Percentiles rank a stretch among this genome's conserved stretches.
Evolutionary conservation across 2,888 invertebrate species (phyloP).

Genomic region (Smittia aterrima): DNA sequence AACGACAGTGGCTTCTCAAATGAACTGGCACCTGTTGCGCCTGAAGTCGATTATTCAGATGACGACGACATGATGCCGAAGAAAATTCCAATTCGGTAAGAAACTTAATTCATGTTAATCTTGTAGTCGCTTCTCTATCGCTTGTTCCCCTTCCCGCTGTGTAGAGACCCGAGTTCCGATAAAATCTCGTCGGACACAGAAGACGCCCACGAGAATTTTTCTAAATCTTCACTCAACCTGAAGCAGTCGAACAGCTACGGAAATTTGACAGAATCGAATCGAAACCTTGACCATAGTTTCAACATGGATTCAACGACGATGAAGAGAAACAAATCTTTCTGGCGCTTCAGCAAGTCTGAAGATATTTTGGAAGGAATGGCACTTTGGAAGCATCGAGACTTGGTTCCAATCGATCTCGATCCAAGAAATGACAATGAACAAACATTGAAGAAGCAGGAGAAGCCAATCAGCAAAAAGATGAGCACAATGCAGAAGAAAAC

Average conservation of each 20-base stretch:
- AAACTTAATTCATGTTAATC: neutral
- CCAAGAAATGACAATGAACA: slow-evolving; percentile 47
- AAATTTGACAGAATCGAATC: slow-evolving; percentile 46
- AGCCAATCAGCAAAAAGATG: neutral
- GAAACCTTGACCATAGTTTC: slow-evolving; percentile 43
- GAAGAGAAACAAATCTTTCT: slow-evolving; percentile 81
- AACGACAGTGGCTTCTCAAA: slow-evolving; percentile 92
- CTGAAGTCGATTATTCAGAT: slow-evolving; percentile 87
- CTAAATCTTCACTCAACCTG: slow-evolving; percentile 35
- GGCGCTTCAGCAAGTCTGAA: slow-evolving; percentile 75
- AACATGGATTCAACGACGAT: slow-evolving; percentile 57
- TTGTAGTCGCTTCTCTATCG: neutral
- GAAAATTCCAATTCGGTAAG: slow-evolving; percentile 59
- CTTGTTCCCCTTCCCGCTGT: neutral
- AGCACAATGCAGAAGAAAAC: neutral
- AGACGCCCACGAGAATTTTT: slow-evolving; percentile 43
- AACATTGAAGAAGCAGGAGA: slow-evolving; percentile 14
- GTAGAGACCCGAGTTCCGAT: neutral
- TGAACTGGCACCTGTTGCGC: slow-evolving; percentile 79
- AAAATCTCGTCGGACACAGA: neutral
- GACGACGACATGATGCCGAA: slow-evolving; percentile 57
- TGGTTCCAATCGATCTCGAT: slow-evolving; percentile 68
- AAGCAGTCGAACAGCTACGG: slow-evolving; percentile 45
- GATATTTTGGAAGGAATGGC: slow-evolving; percentile 82
- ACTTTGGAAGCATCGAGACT: slow-evolving; percentile 79